phyloP scores from a whole-genome alignment of 2,888 invertebrate genomes.

The Ecdyonurus torrentis region DNA sequence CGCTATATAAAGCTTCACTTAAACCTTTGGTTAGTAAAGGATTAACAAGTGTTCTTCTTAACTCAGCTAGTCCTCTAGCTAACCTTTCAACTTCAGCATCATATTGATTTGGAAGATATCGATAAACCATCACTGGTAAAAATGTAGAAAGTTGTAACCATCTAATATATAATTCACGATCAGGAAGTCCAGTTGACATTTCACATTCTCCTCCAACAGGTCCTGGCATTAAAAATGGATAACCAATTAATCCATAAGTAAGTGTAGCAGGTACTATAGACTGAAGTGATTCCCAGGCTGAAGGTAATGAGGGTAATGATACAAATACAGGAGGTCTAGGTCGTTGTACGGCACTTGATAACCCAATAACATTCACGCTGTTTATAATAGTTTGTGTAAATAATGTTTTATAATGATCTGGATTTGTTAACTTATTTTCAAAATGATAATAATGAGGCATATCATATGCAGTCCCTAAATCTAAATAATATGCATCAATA shows the following conservation, averaged over 20 bases:
- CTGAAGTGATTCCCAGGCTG: constrained; percentile 72
- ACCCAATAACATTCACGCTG: constrained; percentile 48
- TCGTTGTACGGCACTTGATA: constrained; percentile 63
- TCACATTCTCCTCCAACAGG: constrained; percentile 82
- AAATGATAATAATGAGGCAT: constrained; percentile 66
- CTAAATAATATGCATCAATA: constrained; percentile 72
- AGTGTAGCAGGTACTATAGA: constrained; percentile 74
- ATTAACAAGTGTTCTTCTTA: constrained; percentile 31
- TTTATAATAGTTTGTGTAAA: constrained; percentile 46
- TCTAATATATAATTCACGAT: constrained; percentile 68
- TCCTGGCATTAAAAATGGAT: constrained; percentile 84
- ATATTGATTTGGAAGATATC: constrained; percentile 66
- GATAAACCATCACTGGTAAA: constrained; percentile 81
- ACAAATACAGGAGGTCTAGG: constrained; percentile 77
- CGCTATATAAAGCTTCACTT: constrained; percentile 60
- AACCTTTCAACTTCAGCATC: not conserved
- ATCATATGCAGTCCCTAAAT: constrained; percentile 65
- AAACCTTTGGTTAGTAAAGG: constrained; percentile 60
- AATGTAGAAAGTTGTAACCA: constrained; percentile 87
- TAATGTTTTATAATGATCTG: constrained; percentile 64
- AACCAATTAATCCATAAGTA: constrained; percentile 78
- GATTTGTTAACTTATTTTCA: constrained; percentile 52
- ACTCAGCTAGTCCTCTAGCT: not conserved
- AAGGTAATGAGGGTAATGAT: constrained; percentile 67
- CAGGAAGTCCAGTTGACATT: constrained; percentile 44